Percentiles rank a stretch among this genome's conserved stretches.
These are phyloP conservation scores for Athene cunicularia DNA, from an alignment of 2,113 vertebrate genomes.

Conservation along the genomic window DNA sequence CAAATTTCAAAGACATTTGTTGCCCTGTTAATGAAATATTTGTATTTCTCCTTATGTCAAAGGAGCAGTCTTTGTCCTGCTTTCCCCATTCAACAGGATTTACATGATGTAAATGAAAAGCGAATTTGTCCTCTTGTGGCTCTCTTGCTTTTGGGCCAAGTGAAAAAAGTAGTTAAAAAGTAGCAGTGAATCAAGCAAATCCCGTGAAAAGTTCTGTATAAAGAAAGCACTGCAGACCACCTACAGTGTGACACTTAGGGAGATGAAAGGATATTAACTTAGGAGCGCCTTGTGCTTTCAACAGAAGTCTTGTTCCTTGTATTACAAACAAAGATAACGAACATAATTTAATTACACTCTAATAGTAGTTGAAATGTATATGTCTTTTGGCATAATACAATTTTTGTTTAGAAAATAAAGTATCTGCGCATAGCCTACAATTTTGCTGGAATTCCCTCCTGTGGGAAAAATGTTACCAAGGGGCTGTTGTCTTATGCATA, in stretches of 20 bases:
- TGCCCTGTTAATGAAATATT: slow-evolving; percentile 52
- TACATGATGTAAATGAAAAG: slow-evolving; percentile 9
- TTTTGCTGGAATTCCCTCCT: slow-evolving; percentile 58
- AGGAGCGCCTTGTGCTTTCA: slow-evolving; percentile 45
- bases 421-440: slow-evolving; percentile 18
- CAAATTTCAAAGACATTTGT: slow-evolving; percentile 68
- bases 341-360: slow-evolving; percentile 50
- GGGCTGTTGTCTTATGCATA: slow-evolving; percentile 58
- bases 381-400: slow-evolving; percentile 54
- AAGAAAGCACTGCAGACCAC: slow-evolving; percentile 58
- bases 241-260: slow-evolving; percentile 46
- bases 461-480: slow-evolving; percentile 55
- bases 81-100: slow-evolving; percentile 41
- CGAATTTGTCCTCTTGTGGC: slow-evolving; percentile 58
- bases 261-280: slow-evolving; percentile 68
- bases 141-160: too few relatives aligned
- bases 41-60: slow-evolving; percentile 57
- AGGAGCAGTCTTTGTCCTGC: slow-evolving; percentile 46
- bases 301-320: slow-evolving; percentile 35
- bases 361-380: slow-evolving; percentile 47
- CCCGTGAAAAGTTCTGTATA: slow-evolving; percentile 50
- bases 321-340: slow-evolving; percentile 57
- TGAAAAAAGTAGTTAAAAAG: too few relatives aligned
- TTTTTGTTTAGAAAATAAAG: slow-evolving; percentile 69
- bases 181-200: slow-evolving; percentile 34